Conservation (phyloP, 92 coral and sea anemone species). For the Heteractis magnifica region DNA sequence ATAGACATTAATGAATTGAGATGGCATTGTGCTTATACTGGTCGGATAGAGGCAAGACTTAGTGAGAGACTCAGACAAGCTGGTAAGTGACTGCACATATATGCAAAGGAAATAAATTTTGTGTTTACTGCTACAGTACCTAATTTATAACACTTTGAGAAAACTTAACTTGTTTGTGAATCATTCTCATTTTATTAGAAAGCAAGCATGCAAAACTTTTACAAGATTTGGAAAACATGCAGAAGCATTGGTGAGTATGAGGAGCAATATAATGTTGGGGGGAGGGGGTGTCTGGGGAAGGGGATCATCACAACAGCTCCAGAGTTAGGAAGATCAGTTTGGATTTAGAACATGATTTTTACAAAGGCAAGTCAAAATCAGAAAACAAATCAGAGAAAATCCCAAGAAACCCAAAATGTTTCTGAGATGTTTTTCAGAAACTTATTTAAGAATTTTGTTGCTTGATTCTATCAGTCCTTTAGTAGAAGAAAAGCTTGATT, state of each 20-base stretch:
- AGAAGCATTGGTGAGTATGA: constrained; percentile 75
- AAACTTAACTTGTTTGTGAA: neutral
- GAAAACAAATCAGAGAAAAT: too few species aligned
- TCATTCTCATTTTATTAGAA: constrained; percentile 38
- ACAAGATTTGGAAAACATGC: constrained; percentile 77
- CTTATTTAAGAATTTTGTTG: neutral
- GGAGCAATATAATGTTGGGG: too few species aligned
- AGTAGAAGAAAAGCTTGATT: constrained; percentile 94
- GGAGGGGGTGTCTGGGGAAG: too few species aligned
- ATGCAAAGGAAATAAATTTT: neutral
- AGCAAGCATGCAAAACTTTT: constrained; percentile 70
- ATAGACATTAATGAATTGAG: constrained; percentile 90
- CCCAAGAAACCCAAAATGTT: neutral
- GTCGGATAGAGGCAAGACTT: constrained; percentile 80
- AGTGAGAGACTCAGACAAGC: constrained; percentile 85
- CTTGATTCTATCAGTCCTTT: constrained; percentile 65
- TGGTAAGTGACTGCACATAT: constrained; percentile 47
- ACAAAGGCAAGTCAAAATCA: too few species aligned
- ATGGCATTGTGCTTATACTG: constrained; percentile 97
- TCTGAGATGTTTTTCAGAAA: neutral
- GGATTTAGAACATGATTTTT: too few species aligned
- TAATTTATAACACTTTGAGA: neutral
- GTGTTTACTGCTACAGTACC: neutral
- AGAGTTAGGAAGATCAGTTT: too few species aligned
- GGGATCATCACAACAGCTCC: too few species aligned